Evolutionary conservation across 2,113 vertebrate species (phyloP).

Genomic region (Aldabrachelys gigantea): DNA sequence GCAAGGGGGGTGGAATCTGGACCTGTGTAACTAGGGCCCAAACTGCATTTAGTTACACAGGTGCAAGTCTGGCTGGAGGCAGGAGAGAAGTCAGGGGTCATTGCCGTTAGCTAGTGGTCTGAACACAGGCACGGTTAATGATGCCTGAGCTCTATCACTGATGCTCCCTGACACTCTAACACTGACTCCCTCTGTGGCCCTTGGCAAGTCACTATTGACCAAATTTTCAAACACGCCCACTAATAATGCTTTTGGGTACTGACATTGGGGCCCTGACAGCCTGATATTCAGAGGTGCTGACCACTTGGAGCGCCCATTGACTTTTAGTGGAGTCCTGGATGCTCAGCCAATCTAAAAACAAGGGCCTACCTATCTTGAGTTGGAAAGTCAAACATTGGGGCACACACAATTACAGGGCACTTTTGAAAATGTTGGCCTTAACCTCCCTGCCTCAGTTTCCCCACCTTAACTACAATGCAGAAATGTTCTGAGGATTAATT

Average conservation of each 20-base stretch:
- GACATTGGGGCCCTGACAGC: fast-evolving
- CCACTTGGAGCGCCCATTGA: background rate
- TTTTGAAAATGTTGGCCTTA: background rate
- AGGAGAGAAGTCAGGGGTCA: background rate
- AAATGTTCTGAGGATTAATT: background rate
- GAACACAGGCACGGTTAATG: background rate
- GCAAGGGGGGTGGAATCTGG: background rate
- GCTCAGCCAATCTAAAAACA: background rate
- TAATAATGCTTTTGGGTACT: background rate
- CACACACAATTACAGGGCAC: background rate
- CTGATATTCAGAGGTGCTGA: background rate
- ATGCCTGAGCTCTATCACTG: too few relatives aligned
- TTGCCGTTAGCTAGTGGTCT: background rate
- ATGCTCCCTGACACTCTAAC: too few relatives aligned
- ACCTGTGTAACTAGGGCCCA: background rate
- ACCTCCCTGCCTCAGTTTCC: background rate
- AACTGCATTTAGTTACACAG: background rate
- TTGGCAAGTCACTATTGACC: background rate
- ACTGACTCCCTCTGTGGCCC: background rate
- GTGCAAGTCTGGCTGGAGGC: background rate
- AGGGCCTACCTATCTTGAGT: background rate
- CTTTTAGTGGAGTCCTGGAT: background rate
- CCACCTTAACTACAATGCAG: background rate
- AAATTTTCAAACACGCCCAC: background rate
- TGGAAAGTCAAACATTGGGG: background rate